Conservation (phyloP, 2,888 invertebrate species). For the Drosophila mimetica region DNA sequence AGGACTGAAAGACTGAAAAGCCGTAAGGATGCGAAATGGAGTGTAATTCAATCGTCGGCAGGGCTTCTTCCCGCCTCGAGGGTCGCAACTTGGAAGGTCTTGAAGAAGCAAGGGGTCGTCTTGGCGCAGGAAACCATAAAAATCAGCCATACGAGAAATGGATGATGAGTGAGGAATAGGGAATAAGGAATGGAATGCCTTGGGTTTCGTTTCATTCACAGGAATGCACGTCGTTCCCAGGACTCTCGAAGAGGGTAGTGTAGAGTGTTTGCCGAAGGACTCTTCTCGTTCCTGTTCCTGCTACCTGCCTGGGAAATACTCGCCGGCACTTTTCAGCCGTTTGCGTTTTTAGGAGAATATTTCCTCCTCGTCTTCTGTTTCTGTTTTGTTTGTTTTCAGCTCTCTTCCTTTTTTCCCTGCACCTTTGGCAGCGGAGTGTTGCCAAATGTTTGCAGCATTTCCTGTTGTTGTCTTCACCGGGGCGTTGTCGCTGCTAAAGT, state of each 20-base stretch:
- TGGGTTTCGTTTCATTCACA: constrained; percentile 80
- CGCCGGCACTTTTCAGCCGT: constrained; percentile 30
- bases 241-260: constrained; percentile 18
- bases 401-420: background rate
- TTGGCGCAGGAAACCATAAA: constrained; percentile 81
- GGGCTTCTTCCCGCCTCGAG: constrained; percentile 40
- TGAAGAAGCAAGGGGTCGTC: constrained; percentile 35
- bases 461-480: constrained; percentile 72
- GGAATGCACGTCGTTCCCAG: constrained; percentile 58
- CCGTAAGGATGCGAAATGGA: constrained; percentile 35
- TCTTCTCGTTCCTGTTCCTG: constrained; percentile 43
- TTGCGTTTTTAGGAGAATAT: constrained; percentile 58
- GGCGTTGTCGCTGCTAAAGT: constrained; percentile 21
- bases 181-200: constrained; percentile 49
- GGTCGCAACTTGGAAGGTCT: constrained; percentile 27
- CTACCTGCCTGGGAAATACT: constrained; percentile 78
- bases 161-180: constrained; percentile 62
- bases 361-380: constrained; percentile 36
- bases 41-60: constrained; percentile 69
- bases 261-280: constrained; percentile 57
- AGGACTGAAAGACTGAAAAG: background rate
- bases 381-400: constrained; percentile 30
- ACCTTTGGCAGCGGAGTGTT: constrained; percentile 57
- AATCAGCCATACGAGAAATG: constrained; percentile 75
- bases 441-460: constrained; percentile 76